A percentile compares a stretch with the other conserved stretches of the same genome.
Conservation (phyloP, 2,113 vertebrate species). For the Dolichotis patagonum region DNA sequence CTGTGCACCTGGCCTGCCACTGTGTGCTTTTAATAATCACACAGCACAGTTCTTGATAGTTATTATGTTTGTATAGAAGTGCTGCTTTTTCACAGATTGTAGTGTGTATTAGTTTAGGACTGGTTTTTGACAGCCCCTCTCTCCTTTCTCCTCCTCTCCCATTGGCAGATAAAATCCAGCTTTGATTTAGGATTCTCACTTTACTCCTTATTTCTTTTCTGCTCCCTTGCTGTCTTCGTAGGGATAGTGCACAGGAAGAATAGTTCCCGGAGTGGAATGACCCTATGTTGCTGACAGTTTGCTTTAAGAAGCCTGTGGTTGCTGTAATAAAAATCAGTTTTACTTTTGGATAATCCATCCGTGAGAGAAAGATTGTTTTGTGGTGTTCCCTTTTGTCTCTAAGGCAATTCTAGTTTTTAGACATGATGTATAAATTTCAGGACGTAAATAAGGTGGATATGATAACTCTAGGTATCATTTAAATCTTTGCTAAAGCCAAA, state of each 20-base stretch:
- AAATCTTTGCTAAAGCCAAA: neutral
- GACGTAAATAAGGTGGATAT: neutral
- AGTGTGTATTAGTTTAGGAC: neutral
- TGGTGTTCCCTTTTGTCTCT: constrained; percentile 1
- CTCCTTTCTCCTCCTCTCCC: neutral
- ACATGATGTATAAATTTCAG: neutral
- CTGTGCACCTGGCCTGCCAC: neutral
- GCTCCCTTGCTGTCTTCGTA: neutral
- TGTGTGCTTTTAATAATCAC: neutral
- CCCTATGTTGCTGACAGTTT: neutral
- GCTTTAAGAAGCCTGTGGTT: constrained; percentile 4
- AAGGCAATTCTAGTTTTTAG: neutral
- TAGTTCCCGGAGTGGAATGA: neutral
- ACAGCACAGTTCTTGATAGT: neutral
- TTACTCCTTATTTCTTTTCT: neutral
- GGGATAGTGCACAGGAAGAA: neutral
- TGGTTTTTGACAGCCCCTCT: neutral
- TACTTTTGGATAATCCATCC: constrained; percentile 10
- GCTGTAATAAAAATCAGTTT: constrained; percentile 34
- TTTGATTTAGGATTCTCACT: neutral
- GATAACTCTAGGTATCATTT: neutral
- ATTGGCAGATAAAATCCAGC: neutral
- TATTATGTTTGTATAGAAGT: neutral
- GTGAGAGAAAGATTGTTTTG: neutral
- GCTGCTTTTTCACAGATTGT: neutral